Conservation (phyloP, 2,797 vertebrate genomes). For the Diceros bicornis region DNA sequence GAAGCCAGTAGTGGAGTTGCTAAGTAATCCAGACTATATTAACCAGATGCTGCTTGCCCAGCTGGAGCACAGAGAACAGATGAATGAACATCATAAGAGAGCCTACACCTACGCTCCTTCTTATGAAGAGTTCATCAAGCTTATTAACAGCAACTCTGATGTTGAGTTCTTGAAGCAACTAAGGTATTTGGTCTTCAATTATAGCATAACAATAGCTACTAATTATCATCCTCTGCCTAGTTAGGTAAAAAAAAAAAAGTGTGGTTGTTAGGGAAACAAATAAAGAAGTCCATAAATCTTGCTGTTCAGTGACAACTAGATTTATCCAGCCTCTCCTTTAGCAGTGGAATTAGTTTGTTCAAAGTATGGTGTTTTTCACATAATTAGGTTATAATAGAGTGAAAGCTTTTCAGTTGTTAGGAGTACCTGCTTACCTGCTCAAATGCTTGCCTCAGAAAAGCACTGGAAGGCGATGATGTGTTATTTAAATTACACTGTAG, state of each 20-base stretch:
- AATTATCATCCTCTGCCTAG: background rate
- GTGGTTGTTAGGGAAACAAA: constrained; percentile 47
- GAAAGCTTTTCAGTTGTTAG: constrained; percentile 28
- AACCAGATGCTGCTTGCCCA: constrained; percentile 97
- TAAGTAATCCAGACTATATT: constrained; percentile 98
- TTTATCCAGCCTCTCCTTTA: constrained; percentile 65
- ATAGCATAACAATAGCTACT: background rate
- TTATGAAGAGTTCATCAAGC: constrained; percentile 99
- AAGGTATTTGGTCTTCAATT: constrained; percentile 91
- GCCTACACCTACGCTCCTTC: constrained; percentile 98
- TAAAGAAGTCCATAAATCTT: background rate
- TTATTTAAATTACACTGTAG: background rate
- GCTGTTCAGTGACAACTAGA: constrained; percentile 3
- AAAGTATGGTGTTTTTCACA: background rate
- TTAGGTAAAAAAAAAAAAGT: constrained; percentile 8
- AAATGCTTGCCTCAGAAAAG: background rate
- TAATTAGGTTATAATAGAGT: background rate
- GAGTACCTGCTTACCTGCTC: background rate
- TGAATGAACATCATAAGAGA: constrained; percentile 97
- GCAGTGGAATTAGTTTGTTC: constrained; percentile 50
- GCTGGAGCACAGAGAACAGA: constrained; percentile 97
- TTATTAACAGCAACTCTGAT: constrained; percentile 97
- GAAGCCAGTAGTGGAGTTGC: constrained; percentile 96
- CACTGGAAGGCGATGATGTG: background rate
- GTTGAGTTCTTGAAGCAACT: constrained; percentile 98